phyloP scores from a whole-genome alignment of 2,113 vertebrate genomes.

The Platycercus adscitus region DNA sequence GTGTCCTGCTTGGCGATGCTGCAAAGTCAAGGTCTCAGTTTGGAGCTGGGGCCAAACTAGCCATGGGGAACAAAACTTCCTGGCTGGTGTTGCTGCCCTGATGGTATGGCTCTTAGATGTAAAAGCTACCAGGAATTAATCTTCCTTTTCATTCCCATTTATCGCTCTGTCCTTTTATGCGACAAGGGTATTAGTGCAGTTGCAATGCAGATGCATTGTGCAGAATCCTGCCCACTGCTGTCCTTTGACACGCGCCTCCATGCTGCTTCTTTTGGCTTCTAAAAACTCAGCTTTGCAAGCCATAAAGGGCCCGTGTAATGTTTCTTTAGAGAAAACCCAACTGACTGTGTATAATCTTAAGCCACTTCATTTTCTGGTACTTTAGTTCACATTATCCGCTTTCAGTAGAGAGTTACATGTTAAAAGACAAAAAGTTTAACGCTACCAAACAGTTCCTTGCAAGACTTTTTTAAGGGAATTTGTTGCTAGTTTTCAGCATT shows the following conservation, averaged over 20 bases:
- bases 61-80: not conserved
- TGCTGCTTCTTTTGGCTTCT: not conserved
- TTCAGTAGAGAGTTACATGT: not conserved
- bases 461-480: not conserved
- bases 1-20: not conserved
- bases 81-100: not conserved
- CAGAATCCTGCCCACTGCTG: not conserved
- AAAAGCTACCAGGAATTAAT: not conserved
- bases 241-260: not conserved
- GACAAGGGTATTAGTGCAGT: rapidly evolving
- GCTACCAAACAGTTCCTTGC: not conserved
- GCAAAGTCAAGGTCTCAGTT: rapidly evolving
- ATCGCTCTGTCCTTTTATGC: not conserved
- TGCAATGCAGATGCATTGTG: not conserved
- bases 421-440: not conserved
- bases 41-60: not conserved
- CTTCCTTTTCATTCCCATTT: not conserved
- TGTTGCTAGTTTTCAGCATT: not conserved
- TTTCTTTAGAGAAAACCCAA: slow-evolving; percentile 22
- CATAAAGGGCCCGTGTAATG: not conserved
- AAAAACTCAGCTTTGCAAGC: not conserved
- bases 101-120: not conserved
- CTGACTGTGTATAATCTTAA: slow-evolving; percentile 4
- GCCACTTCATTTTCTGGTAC: not conserved
- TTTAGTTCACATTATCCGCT: not conserved